phyloP scores from a whole-genome alignment of 2,888 invertebrate genomes.

The Latheticus oryzae region DNA sequence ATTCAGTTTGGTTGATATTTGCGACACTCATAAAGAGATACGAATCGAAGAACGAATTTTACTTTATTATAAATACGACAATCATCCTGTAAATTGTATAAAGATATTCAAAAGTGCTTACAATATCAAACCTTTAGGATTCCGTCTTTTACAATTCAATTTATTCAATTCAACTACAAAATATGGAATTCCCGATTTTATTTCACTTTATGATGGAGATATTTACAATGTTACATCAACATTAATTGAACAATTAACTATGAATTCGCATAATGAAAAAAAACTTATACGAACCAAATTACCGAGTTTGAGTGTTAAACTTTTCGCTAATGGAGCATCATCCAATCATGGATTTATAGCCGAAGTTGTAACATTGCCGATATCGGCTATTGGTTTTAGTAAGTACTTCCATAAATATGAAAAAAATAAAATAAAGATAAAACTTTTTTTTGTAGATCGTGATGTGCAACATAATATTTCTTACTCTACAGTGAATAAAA shows the following conservation, averaged over 20 bases:
- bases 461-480: conserved; percentile 93
- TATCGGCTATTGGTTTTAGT: conserved; percentile 91
- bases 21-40: conserved; percentile 94
- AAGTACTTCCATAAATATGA: conserved; percentile 66
- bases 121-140: conserved; percentile 88
- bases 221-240: conserved; percentile 86
- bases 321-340: conserved; percentile 96
- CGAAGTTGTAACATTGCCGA: conserved; percentile 94
- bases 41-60: conserved; percentile 89
- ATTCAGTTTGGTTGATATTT: conserved; percentile 96
- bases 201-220: conserved; percentile 92
- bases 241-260: conserved; percentile 78
- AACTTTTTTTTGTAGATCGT: conserved; percentile 76
- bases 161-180: conserved; percentile 88
- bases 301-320: conserved; percentile 86
- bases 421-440: neutral
- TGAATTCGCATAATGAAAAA: conserved; percentile 78
- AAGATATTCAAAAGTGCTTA: conserved; percentile 93
- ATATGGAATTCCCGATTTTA: conserved; percentile 84
- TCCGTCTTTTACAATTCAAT: conserved; percentile 90
- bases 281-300: conserved; percentile 80
- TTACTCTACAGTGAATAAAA: conserved; percentile 81
- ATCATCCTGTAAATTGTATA: conserved; percentile 95
- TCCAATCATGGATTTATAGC: conserved; percentile 96
- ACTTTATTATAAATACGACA: conserved; percentile 97